Percentiles rank a stretch among this genome's conserved stretches.
Conservation (phyloP, 2,797 vertebrate species). For the Phoeniculus purpureus region DNA sequence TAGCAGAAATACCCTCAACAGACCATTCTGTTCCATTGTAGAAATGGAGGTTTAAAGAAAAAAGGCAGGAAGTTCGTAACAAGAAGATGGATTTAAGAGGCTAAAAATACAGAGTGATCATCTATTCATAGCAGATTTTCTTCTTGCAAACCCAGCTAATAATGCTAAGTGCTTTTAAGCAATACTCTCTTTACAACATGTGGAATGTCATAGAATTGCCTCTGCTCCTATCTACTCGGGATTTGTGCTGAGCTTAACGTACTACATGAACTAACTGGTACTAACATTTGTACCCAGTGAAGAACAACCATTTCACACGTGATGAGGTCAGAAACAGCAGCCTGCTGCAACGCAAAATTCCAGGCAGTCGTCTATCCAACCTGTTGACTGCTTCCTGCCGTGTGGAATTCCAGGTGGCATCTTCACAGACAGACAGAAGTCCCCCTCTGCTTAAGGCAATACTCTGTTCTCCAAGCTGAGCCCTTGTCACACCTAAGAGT, state of each 20-base stretch:
- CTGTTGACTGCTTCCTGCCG: accelerated
- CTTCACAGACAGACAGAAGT: not conserved
- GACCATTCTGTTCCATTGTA: not conserved
- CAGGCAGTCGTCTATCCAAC: not conserved
- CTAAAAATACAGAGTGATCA: conserved; percentile 21
- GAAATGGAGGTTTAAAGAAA: not conserved
- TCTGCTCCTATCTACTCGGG: not conserved
- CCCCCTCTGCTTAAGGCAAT: not conserved
- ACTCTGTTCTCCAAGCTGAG: accelerated
- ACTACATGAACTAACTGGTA: not conserved
- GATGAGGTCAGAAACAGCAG: not conserved
- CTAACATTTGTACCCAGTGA: not conserved
- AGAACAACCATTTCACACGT: not conserved
- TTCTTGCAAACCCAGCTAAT: conserved; percentile 24
- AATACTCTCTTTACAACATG: not conserved
- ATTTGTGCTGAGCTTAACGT: conserved; percentile 9
- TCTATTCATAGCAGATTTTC: not conserved
- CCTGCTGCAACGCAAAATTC: not conserved
- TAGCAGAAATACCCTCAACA: conserved; percentile 12
- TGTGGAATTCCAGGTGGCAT: not conserved
- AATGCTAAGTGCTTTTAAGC: conserved; percentile 18
- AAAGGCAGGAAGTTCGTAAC: not conserved
- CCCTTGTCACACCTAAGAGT: not conserved
- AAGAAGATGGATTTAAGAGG: conserved; percentile 37
- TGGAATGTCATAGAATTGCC: conserved; percentile 2